phyloP scores from a whole-genome alignment of 1,140 invertebrate genomes.

The Thaumatotibia leucotreta region DNA sequence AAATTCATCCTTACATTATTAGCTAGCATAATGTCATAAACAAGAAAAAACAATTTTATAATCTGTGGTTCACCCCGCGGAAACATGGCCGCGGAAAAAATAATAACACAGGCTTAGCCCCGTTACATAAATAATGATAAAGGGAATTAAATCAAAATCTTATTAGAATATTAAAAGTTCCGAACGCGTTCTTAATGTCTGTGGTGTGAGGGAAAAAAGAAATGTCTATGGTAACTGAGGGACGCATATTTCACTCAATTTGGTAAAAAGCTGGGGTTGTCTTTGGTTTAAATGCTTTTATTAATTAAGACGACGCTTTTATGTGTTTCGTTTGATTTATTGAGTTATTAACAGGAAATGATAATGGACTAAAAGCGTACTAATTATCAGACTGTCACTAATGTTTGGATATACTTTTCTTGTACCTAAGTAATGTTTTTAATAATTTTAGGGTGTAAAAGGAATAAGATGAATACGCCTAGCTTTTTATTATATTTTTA shows the following conservation, averaged over 20 bases:
- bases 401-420: neutral
- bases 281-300: conserved; percentile 33
- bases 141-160: conserved; percentile 75
- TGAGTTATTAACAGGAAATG: conserved; percentile 20
- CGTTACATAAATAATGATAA: conserved; percentile 75
- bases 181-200: conserved; percentile 69
- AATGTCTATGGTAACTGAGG: conserved; percentile 30
- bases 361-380: neutral
- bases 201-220: conserved; percentile 29
- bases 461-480: too few relatives aligned
- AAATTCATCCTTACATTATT: neutral
- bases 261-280: conserved; percentile 61
- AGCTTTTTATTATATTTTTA: too few relatives aligned
- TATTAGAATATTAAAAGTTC: conserved; percentile 75
- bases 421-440: neutral
- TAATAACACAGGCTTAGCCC: conserved; percentile 67
- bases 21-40: neutral
- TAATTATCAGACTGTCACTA: neutral
- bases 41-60: neutral
- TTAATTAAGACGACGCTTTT: conserved; percentile 32
- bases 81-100: conserved; percentile 48
- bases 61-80: conserved; percentile 21
- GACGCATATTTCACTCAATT: conserved; percentile 73
- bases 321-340: conserved; percentile 14
- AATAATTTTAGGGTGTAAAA: too few relatives aligned